A percentile compares a stretch with the other conserved stretches of the same genome.
phyloP scores from a whole-genome alignment of 1,140 invertebrate genomes.

The Scaptomyza hsui region DNA sequence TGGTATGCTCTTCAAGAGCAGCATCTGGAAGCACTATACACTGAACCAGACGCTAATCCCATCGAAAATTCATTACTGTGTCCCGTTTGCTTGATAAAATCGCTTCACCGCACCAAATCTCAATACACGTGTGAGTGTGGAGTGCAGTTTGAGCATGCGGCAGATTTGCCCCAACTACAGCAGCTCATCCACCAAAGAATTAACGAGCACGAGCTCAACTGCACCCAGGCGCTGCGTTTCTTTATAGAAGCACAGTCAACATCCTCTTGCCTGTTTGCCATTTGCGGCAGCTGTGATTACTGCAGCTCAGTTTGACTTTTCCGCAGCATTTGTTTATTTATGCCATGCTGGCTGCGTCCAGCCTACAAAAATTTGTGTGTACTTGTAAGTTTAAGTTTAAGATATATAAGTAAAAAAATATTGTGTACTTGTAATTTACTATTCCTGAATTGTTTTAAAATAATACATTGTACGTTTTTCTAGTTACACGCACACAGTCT shows the following conservation, averaged over 20 bases:
- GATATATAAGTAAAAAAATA: neutral
- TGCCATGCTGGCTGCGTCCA: conserved; percentile 37
- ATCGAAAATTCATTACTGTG: conserved; percentile 43
- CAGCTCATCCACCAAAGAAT: conserved; percentile 42
- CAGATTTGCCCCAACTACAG: conserved; percentile 33
- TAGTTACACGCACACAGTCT: conserved; percentile 9
- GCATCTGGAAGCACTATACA: conserved; percentile 55
- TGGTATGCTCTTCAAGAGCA: conserved; percentile 74
- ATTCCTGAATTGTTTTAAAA: too few species aligned
- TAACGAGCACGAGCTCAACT: conserved; percentile 55
- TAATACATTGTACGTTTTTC: neutral
- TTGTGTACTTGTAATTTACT: neutral
- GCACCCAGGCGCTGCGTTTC: conserved; percentile 61
- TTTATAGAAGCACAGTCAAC: conserved; percentile 59
- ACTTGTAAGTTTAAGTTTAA: neutral
- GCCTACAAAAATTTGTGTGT: neutral
- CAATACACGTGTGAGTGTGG: conserved; percentile 55
- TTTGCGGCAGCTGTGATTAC: conserved; percentile 77
- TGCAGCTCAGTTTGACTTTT: conserved; percentile 59
- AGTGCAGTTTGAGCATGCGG: conserved; percentile 51
- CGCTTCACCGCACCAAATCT: conserved; percentile 16
- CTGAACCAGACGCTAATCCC: conserved; percentile 34
- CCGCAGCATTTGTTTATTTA: neutral
- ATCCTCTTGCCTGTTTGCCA: conserved; percentile 51
- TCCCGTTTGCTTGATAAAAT: conserved; percentile 63